These are phyloP conservation scores for Hydraecia micacea DNA, from an alignment of 2,888 invertebrate species.

Conservation along the genomic window DNA sequence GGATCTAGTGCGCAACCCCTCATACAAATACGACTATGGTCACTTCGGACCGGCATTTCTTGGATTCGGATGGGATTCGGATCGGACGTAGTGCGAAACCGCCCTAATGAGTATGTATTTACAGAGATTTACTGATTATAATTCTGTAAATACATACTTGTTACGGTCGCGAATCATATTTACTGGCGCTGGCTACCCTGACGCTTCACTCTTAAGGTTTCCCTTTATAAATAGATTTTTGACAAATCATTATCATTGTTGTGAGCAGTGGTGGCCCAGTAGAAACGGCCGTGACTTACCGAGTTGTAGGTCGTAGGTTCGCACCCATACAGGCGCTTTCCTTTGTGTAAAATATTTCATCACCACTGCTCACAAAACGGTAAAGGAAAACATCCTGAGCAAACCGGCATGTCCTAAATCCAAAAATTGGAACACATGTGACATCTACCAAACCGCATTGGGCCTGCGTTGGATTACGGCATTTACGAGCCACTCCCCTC, in stretches of 20 bases:
- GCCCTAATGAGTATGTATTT: neutral
- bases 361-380: neutral
- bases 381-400: neutral
- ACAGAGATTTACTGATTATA: too few species aligned
- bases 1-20: too few species aligned
- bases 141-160: too few species aligned
- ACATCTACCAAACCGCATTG: neutral
- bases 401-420: neutral
- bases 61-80: too few species aligned
- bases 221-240: slow-evolving; percentile 7
- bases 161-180: too few species aligned
- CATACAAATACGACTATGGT: too few species aligned
- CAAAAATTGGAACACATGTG: neutral
- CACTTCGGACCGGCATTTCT: too few species aligned
- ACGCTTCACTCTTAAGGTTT: neutral
- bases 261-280: neutral
- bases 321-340: neutral
- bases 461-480: neutral
- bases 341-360: neutral
- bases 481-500: neutral
- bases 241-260: neutral
- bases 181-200: neutral
- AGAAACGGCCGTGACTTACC: neutral
- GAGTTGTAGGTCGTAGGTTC: neutral
- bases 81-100: too few species aligned